These are phyloP conservation scores for Lampropteryx suffumata DNA, from an alignment of 2,888 invertebrate genomes.

Conservation along the genomic window DNA sequence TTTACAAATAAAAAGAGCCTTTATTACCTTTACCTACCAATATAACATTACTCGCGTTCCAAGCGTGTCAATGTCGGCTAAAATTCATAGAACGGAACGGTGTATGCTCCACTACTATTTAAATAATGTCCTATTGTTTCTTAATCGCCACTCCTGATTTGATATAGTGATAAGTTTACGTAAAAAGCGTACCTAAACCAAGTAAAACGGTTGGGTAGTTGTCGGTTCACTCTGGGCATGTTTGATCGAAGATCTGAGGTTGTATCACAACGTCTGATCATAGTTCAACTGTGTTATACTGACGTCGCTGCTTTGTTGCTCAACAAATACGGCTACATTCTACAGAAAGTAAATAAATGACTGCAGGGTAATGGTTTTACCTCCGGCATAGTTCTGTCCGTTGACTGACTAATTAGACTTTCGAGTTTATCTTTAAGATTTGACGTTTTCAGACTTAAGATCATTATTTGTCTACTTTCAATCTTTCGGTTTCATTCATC, in stretches of 20 bases:
- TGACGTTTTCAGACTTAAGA: conserved; percentile 44
- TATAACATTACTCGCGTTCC: conserved; percentile 34
- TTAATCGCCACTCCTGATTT: conserved; percentile 71
- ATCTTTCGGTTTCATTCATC: conserved; percentile 60
- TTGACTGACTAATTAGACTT: conserved; percentile 39
- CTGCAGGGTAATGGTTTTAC: conserved; percentile 48
- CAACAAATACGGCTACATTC: not conserved
- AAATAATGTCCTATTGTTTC: conserved; percentile 79
- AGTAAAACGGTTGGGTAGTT: conserved; percentile 52
- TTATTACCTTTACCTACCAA: conserved; percentile 28
- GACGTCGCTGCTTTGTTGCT: conserved; percentile 39
- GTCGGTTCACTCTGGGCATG: conserved; percentile 55
- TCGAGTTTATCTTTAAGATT: conserved; percentile 37
- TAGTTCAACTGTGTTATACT: conserved; percentile 53
- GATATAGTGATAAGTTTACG: conserved; percentile 71
- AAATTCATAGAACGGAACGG: conserved; percentile 63
- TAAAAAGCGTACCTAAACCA: conserved; percentile 72
- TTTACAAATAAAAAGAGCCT: conserved; percentile 35
- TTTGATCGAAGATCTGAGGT: conserved; percentile 65
- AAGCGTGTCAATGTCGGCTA: conserved; percentile 35
- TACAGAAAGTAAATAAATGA: conserved; percentile 50
- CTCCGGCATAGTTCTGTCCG: conserved; percentile 40
- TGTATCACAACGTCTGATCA: conserved; percentile 67
- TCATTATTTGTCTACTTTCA: conserved; percentile 62
- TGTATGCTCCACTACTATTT: conserved; percentile 68